Evolutionary conservation across 2,797 vertebrate species (phyloP).

Genomic region (Serranus cabrilla): DNA sequence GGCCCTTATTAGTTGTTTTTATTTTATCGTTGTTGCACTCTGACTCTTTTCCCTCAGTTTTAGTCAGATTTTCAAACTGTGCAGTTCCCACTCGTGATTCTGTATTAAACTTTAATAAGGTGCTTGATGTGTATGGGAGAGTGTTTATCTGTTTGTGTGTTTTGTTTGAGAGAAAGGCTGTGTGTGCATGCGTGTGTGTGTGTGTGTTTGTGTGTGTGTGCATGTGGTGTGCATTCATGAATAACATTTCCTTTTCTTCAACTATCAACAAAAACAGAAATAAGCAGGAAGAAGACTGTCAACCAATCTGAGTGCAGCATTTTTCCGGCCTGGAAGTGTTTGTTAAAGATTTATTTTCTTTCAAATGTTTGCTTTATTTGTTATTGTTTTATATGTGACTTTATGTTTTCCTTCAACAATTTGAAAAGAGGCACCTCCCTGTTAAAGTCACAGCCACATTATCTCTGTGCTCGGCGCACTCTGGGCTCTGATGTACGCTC

Average conservation of each 20-base stretch:
- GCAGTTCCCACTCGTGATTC: constrained; percentile 16
- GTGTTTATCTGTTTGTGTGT: constrained; percentile 38
- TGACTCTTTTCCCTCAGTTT: background rate
- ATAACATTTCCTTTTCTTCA: constrained; percentile 32
- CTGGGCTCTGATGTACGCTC: constrained; percentile 19
- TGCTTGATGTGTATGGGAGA: constrained; percentile 16
- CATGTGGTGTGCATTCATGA: constrained; percentile 45
- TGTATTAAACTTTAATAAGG: constrained; percentile 40
- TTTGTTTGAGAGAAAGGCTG: constrained; percentile 17
- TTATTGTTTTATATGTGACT: constrained; percentile 13
- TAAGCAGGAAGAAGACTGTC: constrained; percentile 13
- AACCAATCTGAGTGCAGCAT: constrained; percentile 10
- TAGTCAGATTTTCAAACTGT: constrained; percentile 25
- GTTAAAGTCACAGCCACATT: constrained; percentile 20
- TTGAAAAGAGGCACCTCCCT: constrained; percentile 4
- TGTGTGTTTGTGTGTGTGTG: background rate
- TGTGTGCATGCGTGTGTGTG: background rate
- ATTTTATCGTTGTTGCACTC: constrained; percentile 21
- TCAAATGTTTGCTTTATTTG: constrained; percentile 10
- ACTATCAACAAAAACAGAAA: constrained; percentile 14
- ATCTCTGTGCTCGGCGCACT: constrained; percentile 7
- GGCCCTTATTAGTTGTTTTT: background rate
- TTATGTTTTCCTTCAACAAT: constrained; percentile 6
- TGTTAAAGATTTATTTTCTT: background rate
- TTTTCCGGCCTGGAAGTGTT: background rate